phyloP scores from a whole-genome alignment of 2,888 invertebrate genomes.

The Drosophila algonquin region DNA sequence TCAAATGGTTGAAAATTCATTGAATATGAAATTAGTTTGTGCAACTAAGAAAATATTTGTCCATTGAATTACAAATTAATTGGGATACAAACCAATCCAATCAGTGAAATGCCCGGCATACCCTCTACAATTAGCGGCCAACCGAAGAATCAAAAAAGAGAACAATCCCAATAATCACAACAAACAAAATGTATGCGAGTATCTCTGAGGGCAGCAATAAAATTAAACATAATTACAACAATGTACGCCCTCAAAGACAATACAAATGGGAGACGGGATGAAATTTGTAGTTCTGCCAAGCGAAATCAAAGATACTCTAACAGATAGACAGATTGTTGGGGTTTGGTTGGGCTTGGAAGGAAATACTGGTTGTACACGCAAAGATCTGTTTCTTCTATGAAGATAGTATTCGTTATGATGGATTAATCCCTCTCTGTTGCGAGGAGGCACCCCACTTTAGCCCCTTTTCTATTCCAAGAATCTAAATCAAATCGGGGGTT shows the following conservation, averaged over 20 bases:
- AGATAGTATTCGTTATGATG: too few relatives aligned
- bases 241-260: conserved; percentile 35
- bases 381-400: not conserved
- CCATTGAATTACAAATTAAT: not conserved
- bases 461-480: too few relatives aligned
- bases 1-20: conserved; percentile 5
- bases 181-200: conserved; percentile 29
- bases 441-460: too few relatives aligned
- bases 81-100: not conserved
- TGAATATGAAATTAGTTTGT: conserved; percentile 9
- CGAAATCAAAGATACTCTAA: not conserved
- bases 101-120: conserved; percentile 51
- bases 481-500: too few relatives aligned
- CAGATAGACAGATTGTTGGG: conserved; percentile 11
- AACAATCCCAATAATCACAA: conserved; percentile 38
- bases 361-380: not conserved
- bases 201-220: conserved; percentile 49
- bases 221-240: conserved; percentile 77
- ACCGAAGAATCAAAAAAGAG: conserved; percentile 24
- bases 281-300: conserved; percentile 1
- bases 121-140: conserved; percentile 36
- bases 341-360: too few relatives aligned
- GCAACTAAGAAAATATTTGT: not conserved
- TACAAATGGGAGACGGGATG: conserved; percentile 11
- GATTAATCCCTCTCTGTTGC: too few relatives aligned